Conservation (phyloP, 2,888 invertebrate species). For the Hypsopygia costalis region DNA sequence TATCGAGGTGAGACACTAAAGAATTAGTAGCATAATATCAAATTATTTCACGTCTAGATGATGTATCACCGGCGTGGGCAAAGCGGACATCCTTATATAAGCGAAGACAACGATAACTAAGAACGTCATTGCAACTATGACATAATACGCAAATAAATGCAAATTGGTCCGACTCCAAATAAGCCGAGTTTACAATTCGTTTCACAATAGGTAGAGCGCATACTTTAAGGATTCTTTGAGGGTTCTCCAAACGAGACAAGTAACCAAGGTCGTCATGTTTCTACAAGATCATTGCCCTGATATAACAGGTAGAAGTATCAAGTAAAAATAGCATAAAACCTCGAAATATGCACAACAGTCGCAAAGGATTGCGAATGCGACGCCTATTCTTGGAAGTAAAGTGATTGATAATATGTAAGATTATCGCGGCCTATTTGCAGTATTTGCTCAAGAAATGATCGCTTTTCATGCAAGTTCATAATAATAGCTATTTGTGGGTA, state of each 20-base stretch:
- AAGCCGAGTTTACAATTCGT: too few species aligned
- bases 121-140: constrained; percentile 59
- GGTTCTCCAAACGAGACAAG: constrained; percentile 2
- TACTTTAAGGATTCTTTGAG: too few species aligned
- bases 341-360: constrained; percentile 23
- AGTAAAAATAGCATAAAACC: constrained; percentile 41
- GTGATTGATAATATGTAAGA: neutral
- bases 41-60: constrained; percentile 29
- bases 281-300: constrained; percentile 42
- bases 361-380: neutral
- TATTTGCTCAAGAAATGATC: neutral
- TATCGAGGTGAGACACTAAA: too few species aligned
- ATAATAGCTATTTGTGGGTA: neutral
- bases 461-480: neutral
- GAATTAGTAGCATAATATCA: constrained; percentile 17
- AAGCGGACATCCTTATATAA: constrained; percentile 71
- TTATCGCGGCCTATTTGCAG: constrained; percentile 1
- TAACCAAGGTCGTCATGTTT: constrained; percentile 46
- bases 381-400: neutral
- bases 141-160: constrained; percentile 39
- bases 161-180: constrained; percentile 1
- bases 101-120: constrained; percentile 60
- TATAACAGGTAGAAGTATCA: constrained; percentile 41
- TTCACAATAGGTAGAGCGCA: too few species aligned
- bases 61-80: constrained; percentile 51